Evolutionary conservation across 1,140 invertebrate genomes (phyloP).

Genomic region (Colletes latitarsis): DNA sequence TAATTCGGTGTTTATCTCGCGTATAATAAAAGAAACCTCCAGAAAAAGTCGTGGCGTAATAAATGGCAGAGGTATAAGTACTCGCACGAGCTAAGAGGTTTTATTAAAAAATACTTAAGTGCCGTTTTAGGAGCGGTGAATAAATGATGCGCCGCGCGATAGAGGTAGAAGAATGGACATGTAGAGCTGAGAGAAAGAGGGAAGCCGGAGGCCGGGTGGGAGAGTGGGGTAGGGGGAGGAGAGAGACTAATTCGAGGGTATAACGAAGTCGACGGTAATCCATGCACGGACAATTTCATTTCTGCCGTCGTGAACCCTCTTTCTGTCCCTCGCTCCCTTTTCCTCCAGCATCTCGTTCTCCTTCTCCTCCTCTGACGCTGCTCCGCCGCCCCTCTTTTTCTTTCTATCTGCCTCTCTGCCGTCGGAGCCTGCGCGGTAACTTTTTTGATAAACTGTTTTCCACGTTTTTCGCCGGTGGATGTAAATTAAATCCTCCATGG

Average conservation of each 20-base stretch:
- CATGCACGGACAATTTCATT: constrained; percentile 69
- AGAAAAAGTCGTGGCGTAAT: constrained; percentile 21
- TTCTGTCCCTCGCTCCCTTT: constrained; percentile 57
- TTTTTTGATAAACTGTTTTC: constrained; percentile 79
- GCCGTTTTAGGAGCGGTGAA: constrained; percentile 52
- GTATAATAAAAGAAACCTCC: not conserved
- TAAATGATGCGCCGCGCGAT: constrained; percentile 48
- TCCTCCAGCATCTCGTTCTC: constrained; percentile 42
- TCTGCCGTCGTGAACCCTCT: constrained; percentile 60
- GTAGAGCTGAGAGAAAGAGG: constrained; percentile 44
- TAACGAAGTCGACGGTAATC: constrained; percentile 70
- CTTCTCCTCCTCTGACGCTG: not conserved
- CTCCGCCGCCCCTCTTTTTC: not conserved
- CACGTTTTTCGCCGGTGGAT: constrained; percentile 74
- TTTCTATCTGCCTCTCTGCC: constrained; percentile 24
- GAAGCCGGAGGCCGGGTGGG: constrained; percentile 6
- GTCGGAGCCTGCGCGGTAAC: constrained; percentile 67
- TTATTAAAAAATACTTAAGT: constrained; percentile 55
- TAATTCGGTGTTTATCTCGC: constrained; percentile 4
- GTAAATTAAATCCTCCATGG: constrained; percentile 77
- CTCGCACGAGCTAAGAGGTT: constrained; percentile 48
- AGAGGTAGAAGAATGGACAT: constrained; percentile 54
- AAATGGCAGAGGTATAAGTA: constrained; percentile 33
- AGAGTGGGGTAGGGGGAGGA: constrained; percentile 1
- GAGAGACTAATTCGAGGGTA: constrained; percentile 62